Base-by-base conservation (phyloP, 2,113 vertebrate genomes). In the Cyphomyrus plagiostoma region DNA sequence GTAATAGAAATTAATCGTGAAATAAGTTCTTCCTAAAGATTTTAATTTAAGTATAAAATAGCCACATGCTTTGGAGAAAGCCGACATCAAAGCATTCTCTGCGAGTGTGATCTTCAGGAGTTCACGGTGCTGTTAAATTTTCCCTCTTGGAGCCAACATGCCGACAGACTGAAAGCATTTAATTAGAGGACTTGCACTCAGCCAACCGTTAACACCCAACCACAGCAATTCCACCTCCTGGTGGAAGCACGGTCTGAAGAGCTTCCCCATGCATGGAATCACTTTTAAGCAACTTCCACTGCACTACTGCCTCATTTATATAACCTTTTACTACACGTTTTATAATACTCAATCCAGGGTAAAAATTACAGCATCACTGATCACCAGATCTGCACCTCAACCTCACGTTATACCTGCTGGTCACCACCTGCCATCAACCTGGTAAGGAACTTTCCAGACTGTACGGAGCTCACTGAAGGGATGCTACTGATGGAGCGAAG, bases 81-180 rank as follows among this genome's bases (percentile, higher is more conserved):
- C 70, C 88, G 90, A 89, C 84, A n/a, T 90, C 48, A 90, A 89
- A 80, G 91, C 62, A 39, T 39, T 77, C 74, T 7, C 15, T 17
- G 13, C 0, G 0, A 80, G 35, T 42, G 74, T 42, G 74, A 80
- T 89, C 48, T 66, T 80, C 53, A 74, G 86, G 88, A 45, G 89
- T 90, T 88, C 86, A 88, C 35, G 88, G 58, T 89, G 90, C 90
- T 74, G 77, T 52, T 91, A 88, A n/a, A 92, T 90, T 88, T 90
- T 83, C 62, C 83, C 88, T 70, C 91, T 90, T 88, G 86, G 80
- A 88, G 87, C 88, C 82, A 89, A 89, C 46, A n/a, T 83, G 88
- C 82, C 83, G 46, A 19, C 46, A 91, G 88, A 62, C 26, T 6
- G 86, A 83, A 39, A 82, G 90, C 66, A 88, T 90, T 90, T 91